Base-by-base conservation (phyloP, 35 echinoderm and acorn worm genomes). In the Ophioderma brevispina region DNA sequence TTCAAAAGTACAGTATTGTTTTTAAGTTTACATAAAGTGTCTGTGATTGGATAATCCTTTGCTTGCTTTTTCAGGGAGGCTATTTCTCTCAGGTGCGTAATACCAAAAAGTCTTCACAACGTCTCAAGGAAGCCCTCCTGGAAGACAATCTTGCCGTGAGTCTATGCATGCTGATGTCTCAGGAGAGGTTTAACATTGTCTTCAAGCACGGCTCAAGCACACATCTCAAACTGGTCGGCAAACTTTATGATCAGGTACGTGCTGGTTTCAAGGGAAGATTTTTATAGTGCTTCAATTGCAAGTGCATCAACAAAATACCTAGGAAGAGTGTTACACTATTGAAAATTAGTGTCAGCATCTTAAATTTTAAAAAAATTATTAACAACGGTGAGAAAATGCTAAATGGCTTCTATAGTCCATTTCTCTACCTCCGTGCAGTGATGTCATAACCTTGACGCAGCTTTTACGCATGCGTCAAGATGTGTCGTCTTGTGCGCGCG, bases 81-180 rank as follows among this genome's bases (percentile, higher is more conserved):
- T 99, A 99, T 84, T 99, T 99, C 78, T 89, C 93, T 46, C 97
- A 99, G 77, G 93, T 99, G 49, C 87, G 97, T 19, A 99, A 99
- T 78, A 99, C 94, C 82, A 99, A 99, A 80, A 84, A 91, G 40
- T 99, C 97, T 0, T 99, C 97, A 32, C 94, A 95, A 82, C 80
- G 97, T 40, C 78, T 99, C 23, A 99, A 99, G 55, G 97, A 99
- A 6, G 88, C 90, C 0, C 38, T 99, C 37, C 87, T 99, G 37
- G 94, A 95, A 70, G 88, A 99, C 70, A 46, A 93, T 52, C 88
- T 99, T 18, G 97, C 91, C 25, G 85, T 95, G 31, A 92, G 86
- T 37, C 91, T 99, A 39, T 99, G 97, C 55, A 93, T 99, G 76
- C 77, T 99, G 32, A 99, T 99, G 91, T 94, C 97, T 6, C 97